Evolutionary conservation across 2,797 vertebrate species (phyloP), one percentile per base, ranked within the genome.

Genomic region (Hirundo rustica): DNA sequence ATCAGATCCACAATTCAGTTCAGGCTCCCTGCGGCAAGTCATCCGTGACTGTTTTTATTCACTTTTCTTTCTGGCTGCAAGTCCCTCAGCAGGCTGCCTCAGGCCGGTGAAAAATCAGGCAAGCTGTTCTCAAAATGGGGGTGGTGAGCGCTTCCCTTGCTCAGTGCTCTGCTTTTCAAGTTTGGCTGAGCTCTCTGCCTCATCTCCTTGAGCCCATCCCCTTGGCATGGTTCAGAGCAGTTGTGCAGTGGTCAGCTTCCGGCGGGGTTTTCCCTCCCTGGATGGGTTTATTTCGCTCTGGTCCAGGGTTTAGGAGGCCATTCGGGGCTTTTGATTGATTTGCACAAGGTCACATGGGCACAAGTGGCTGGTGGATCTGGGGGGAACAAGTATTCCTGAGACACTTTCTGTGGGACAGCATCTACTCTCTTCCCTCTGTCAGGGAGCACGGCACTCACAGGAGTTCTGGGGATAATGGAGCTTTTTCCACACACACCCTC

Each of bases 311-410:
- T 36, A 42, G 2, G 10, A 4, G 23, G 16, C 4, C 10, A 13
- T 23, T 26, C 3, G 14, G 11, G 6, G 16, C 4, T 22, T 58
- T 77, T 32, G 13, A 5, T 27, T 54, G 36, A 7, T 45, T 55
- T 70, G 21, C 6, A 1, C 9, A 5, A 23, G 17, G 16, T 32
- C 9, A 4, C 38, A 12, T 29, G 2, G 2, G 47, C 66, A 70
- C 16, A 12, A 62, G 48, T 1, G 20, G 40, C 36, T 6, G 8
- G 48, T n/a, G 64, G 50, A 15, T 8, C 32, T 30, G 34, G 34
- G 26, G n/a, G 51, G 27, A 48, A 16, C 23, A 3, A 0, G 0
- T 1, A 1, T 10, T 65, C 50, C 53, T 42, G n/a, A 50, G 4
- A 8, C 8, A 26, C 19, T 53, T 60, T 42, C 48, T 30, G 36